Conservation (phyloP, 2,797 vertebrate genomes). For the Cuculus canorus region DNA sequence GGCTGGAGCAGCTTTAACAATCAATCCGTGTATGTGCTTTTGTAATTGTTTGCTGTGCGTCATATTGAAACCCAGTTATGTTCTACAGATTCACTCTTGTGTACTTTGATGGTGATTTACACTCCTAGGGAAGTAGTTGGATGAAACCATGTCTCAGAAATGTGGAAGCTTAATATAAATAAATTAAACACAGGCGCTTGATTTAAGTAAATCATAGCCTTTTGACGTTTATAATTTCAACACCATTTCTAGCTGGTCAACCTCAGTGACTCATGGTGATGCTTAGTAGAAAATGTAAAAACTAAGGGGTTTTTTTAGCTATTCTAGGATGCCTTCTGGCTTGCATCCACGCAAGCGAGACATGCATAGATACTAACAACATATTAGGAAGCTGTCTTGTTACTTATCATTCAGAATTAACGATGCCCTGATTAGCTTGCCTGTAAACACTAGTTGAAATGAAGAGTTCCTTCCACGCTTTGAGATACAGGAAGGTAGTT, state of each 20-base stretch:
- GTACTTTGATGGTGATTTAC: slow-evolving; percentile 57
- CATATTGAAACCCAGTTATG: slow-evolving; percentile 42
- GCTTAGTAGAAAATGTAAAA: slow-evolving; percentile 9
- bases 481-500: neutral
- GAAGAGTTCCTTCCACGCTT: neutral
- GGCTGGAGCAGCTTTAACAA: slow-evolving; percentile 50
- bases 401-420: neutral
- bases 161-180: slow-evolving; percentile 57
- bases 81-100: slow-evolving; percentile 62
- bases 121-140: slow-evolving; percentile 45
- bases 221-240: slow-evolving; percentile 51
- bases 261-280: slow-evolving; percentile 24
- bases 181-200: slow-evolving; percentile 40
- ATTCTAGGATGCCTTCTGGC: neutral
- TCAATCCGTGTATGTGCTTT: slow-evolving; percentile 34
- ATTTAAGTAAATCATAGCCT: slow-evolving; percentile 53
- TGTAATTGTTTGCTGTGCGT: slow-evolving; percentile 69
- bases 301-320: neutral
- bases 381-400: neutral
- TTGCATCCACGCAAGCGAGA: neutral
- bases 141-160: slow-evolving; percentile 55
- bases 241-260: slow-evolving; percentile 32
- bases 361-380: neutral
- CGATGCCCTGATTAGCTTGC: neutral
- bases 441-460: neutral